These are phyloP conservation scores for Pangasius krempfi DNA, from an alignment of 2,797 vertebrate genomes.

Conservation along the genomic window DNA sequence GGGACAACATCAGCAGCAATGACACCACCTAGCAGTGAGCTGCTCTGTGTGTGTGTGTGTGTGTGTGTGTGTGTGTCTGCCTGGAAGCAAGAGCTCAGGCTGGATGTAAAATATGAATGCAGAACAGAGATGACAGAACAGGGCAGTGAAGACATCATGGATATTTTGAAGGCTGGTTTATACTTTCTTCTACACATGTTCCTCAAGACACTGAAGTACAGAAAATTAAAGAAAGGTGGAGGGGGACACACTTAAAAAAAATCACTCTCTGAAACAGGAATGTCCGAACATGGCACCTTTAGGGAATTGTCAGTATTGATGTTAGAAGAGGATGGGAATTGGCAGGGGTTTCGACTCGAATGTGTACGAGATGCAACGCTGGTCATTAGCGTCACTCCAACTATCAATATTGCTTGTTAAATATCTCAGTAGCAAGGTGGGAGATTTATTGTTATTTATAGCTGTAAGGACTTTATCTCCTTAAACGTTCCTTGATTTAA, in stretches of 20 bases:
- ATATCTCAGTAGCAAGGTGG: background rate
- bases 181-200: conserved; percentile 3
- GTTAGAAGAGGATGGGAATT: background rate
- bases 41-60: conserved; percentile 42
- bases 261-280: background rate
- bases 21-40: conserved; percentile 51
- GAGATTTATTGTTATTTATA: background rate
- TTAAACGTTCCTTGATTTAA: background rate
- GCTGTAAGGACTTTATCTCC: background rate
- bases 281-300: background rate
- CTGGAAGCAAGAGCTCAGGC: conserved; percentile 37
- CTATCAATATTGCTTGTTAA: background rate
- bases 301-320: background rate
- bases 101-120: conserved; percentile 55
- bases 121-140: conserved; percentile 48
- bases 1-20: conserved; percentile 63
- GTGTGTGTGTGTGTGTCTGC: conserved; percentile 12
- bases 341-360: background rate
- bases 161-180: conserved; percentile 46
- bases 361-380: background rate
- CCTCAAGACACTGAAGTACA: background rate
- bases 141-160: conserved; percentile 60
- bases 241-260: background rate
- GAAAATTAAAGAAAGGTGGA: background rate
- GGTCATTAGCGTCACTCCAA: background rate